These are phyloP conservation scores for Gisinianus flammeolus DNA, from an alignment of 2,888 invertebrate species.

Conservation along the genomic window DNA sequence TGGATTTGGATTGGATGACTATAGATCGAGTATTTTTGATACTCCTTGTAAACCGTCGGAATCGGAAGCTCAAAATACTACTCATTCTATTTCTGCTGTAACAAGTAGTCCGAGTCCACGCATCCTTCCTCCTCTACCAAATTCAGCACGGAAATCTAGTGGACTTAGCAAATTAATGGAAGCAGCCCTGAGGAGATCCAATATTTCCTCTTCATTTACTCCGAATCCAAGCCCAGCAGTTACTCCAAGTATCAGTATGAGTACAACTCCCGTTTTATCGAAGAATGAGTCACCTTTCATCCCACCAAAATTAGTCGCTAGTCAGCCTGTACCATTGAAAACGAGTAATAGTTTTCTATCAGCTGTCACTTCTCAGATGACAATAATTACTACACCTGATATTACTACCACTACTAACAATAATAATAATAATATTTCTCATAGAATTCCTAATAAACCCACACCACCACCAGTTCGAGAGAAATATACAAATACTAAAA, in stretches of 20 bases:
- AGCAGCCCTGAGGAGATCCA: background rate
- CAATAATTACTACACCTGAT: too few relatives aligned
- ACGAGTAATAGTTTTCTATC: background rate
- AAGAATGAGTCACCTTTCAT: too few relatives aligned
- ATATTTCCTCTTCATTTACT: background rate
- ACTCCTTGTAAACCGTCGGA: background rate
- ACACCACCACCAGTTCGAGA: too few relatives aligned
- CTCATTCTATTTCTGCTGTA: background rate
- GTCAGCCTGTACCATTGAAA: too few relatives aligned
- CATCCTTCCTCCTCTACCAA: too few relatives aligned
- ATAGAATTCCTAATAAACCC: too few relatives aligned
- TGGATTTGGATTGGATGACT: too few relatives aligned
- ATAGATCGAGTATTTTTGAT: background rate
- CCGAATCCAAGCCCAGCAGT: background rate
- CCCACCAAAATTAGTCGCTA: background rate
- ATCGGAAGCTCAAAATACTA: background rate
- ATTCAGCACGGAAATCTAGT: background rate
- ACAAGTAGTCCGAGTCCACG: background rate
- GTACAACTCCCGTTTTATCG: background rate
- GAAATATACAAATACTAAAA: too few relatives aligned
- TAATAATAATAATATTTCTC: too few relatives aligned
- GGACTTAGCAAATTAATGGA: background rate
- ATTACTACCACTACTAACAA: too few relatives aligned
- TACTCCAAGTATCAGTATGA: background rate
- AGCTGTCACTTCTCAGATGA: background rate